Evolutionary conservation across 2,113 vertebrate genomes (phyloP).

Genomic region (Brachyhypopomus occidentalis): DNA sequence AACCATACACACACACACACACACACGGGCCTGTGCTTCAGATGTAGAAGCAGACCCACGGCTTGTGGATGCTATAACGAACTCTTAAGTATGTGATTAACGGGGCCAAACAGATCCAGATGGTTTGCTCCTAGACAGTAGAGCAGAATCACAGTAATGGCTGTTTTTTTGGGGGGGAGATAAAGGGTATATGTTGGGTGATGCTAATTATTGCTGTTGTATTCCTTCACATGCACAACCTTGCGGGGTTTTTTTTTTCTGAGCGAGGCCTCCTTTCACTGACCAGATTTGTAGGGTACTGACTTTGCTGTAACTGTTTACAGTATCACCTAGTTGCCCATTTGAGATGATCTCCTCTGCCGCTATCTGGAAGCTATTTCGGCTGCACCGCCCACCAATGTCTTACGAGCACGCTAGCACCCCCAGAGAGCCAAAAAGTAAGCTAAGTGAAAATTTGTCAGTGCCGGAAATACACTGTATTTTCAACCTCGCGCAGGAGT

Average conservation of each 20-base stretch:
- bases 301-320: conserved; percentile 6
- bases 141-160: neutral
- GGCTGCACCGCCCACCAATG: conserved; percentile 19
- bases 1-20: neutral
- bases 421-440: conserved; percentile 18
- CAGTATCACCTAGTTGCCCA: conserved; percentile 16
- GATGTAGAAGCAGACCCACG: neutral
- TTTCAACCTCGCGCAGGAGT: neutral
- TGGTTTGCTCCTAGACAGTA: conserved; percentile 1
- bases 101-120: neutral
- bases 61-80: conserved; percentile 20
- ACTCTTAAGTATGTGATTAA: conserved; percentile 10
- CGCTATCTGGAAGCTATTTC: neutral
- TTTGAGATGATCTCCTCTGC: neutral
- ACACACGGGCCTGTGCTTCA: neutral
- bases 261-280: neutral
- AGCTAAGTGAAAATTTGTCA: conserved; percentile 33
- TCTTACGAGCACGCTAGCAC: conserved; percentile 22
- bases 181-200: neutral
- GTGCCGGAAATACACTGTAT: conserved; percentile 35
- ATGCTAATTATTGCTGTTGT: conserved; percentile 11
- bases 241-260: neutral
- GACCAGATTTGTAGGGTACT: neutral
- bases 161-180: neutral
- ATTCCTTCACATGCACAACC: neutral